Conservation (phyloP, 2,113 vertebrate species). For the Gopherus evgoodei region DNA sequence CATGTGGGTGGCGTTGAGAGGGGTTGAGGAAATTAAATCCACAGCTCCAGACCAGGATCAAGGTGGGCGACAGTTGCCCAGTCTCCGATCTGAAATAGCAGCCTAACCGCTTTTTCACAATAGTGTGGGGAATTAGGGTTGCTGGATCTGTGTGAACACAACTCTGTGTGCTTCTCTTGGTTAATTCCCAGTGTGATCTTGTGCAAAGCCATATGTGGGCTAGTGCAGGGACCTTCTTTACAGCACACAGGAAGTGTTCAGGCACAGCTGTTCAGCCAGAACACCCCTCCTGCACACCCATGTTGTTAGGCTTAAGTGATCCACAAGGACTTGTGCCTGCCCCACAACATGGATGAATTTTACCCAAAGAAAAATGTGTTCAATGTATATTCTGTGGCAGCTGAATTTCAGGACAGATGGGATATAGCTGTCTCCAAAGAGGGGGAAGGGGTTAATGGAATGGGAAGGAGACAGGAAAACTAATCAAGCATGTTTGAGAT, state of each 20-base stretch:
- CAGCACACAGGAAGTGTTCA: background rate
- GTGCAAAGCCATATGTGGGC: background rate
- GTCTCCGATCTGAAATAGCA: background rate
- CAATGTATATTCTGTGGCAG: background rate
- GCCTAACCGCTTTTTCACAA: background rate
- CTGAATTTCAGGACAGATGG: background rate
- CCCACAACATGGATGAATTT: background rate
- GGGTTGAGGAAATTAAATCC: background rate
- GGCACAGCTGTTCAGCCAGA: background rate
- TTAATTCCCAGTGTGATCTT: background rate
- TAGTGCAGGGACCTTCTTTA: background rate
- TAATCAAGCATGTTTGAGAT: background rate
- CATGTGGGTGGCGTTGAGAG: background rate
- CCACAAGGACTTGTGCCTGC: background rate
- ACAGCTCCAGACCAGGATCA: background rate
- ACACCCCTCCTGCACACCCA: background rate
- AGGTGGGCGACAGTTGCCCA: background rate
- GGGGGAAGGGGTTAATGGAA: background rate
- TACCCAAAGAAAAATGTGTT: rapidly evolving
- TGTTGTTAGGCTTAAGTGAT: background rate
- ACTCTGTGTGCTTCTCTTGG: background rate
- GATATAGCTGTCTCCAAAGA: background rate
- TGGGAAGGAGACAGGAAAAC: background rate
- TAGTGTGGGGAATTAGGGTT: background rate
- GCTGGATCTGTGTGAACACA: background rate